Evolutionary conservation across 2,888 invertebrate genomes (phyloP).

Genomic region (Vesta saturnalis): DNA sequence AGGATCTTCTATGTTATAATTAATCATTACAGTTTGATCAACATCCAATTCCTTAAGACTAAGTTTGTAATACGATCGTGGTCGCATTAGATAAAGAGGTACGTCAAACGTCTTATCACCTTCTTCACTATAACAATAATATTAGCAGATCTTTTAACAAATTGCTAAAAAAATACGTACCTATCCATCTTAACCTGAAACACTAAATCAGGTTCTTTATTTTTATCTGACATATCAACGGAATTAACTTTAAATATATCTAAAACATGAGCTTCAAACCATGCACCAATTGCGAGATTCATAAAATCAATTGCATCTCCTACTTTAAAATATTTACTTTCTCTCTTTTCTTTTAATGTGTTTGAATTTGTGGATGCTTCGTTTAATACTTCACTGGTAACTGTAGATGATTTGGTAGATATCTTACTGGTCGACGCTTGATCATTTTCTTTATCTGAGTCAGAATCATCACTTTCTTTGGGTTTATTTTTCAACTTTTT

Average conservation of each 20-base stretch:
- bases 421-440: neutral
- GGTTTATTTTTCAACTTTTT: too few species aligned
- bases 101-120: conserved; percentile 58
- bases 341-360: neutral
- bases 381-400: neutral
- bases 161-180: conserved; percentile 41
- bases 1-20: conserved; percentile 78
- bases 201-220: conserved; percentile 58
- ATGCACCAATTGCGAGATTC: conserved; percentile 72
- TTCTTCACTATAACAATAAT: conserved; percentile 13
- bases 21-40: conserved; percentile 75
- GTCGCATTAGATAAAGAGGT: conserved; percentile 69
- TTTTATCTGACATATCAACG: conserved; percentile 12
- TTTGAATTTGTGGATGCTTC: neutral
- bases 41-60: conserved; percentile 65
- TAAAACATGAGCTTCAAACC: conserved; percentile 76
- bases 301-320: conserved; percentile 76
- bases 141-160: neutral
- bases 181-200: conserved; percentile 61
- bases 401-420: neutral
- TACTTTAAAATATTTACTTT: conserved; percentile 64
- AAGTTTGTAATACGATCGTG: conserved; percentile 70
- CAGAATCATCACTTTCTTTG: too few species aligned
- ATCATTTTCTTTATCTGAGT: neutral
- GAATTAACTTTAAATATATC: conserved; percentile 61